Conservation (phyloP, 2,113 vertebrate genomes). For the Cromileptes altivelis region DNA sequence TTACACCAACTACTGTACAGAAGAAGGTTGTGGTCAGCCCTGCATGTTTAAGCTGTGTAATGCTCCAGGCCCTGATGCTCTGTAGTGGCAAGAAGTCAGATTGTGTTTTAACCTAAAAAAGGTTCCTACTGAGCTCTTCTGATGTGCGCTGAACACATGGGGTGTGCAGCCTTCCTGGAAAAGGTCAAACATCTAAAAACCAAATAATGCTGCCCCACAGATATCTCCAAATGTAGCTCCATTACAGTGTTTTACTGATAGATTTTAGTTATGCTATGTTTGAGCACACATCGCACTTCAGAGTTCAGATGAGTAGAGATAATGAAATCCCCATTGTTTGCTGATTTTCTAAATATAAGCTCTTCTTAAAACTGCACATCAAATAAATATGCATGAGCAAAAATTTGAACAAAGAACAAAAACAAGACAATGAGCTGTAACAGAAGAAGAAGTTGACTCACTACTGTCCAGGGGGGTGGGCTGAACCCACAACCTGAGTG, state of each 20-base stretch:
- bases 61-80: not conserved
- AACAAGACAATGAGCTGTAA: not conserved
- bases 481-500: not conserved
- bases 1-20: not conserved
- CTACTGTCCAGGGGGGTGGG: not conserved
- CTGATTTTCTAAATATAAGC: constrained; percentile 27
- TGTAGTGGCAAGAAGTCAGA: constrained; percentile 1
- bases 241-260: not conserved
- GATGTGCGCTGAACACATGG: not conserved
- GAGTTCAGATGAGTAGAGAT: not conserved
- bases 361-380: not conserved
- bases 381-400: constrained; percentile 28
- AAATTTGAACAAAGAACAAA: not conserved
- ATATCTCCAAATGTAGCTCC: not conserved
- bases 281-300: not conserved
- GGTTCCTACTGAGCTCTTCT: not conserved
- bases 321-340: constrained; percentile 30
- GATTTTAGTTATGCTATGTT: not conserved
- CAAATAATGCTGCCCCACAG: not conserved
- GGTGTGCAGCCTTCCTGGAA: not conserved
- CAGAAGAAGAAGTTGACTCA: not conserved
- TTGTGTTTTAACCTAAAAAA: not conserved
- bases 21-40: not conserved
- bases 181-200: not conserved
- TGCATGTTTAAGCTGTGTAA: not conserved